Base-by-base conservation (phyloP, 2,888 invertebrate species). In the Athalia cordata region DNA sequence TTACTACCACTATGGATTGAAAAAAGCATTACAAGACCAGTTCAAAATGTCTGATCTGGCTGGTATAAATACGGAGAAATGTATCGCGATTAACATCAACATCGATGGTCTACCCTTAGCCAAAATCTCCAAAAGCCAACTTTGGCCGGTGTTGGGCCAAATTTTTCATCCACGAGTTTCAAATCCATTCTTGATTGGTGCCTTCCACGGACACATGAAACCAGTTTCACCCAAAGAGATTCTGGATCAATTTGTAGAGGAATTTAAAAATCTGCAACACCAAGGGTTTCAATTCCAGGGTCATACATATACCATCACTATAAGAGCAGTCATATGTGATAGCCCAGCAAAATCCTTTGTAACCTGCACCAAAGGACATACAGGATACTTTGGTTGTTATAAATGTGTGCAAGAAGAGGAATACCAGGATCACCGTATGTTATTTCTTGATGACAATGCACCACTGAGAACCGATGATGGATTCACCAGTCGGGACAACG, bases 321-420 rank as follows among this genome's bases (percentile, higher is more conserved):
- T 79, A 47, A 79, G 78, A 80, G 82, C 81, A 50, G 52, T 84
- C n/a, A 82, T 84, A 43, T 85, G 84, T 80, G 85, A 85, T 82
- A 79, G 82, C 49, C 85, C 84, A 66, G 86, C 84, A n/a, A 77
- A 81, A 61, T 76, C 83, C n/a, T 86, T 81, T 78, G 78, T 86
- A 0, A 78, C 81, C 15, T 80, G 82, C 11, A 81, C 79, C 9
- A 85, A 84, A 81, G 62, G 79, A 13, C 84, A 86, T 66, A 80
- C 67, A 66, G 85, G 82, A 6, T 84, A 82, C 81, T 83, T 79
- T 78, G 81, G 81, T 47, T 86, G 84, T 78, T 67, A 78, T 11
- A 85, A 85, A 78, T 85, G 85, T 79, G 81, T 49, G 43, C 67
- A 80, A 57, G 82, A 83, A 77, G 85, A 84, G 47, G 79, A 80